These are phyloP conservation scores for Diglossa cyanea DNA, from an alignment of 2,797 vertebrate genomes.

Conservation along the genomic window DNA sequence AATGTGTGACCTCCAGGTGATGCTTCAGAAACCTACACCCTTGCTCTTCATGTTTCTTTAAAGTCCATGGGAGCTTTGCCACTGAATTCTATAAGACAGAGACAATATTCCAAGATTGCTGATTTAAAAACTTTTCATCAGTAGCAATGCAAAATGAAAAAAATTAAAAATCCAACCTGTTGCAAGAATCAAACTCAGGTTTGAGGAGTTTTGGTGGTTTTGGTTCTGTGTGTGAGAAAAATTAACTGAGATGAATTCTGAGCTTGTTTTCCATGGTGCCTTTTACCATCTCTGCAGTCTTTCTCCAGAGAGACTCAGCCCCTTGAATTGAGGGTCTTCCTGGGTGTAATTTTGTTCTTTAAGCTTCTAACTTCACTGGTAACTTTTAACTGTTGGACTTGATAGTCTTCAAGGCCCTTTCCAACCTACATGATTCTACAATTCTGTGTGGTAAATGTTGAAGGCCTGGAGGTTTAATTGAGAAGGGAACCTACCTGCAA, in stretches of 20 bases:
- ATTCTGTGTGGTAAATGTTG: background rate
- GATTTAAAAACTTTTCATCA: background rate
- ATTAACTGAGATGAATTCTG: background rate
- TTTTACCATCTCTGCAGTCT: background rate
- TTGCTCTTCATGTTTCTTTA: background rate
- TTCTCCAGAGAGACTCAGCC: background rate
- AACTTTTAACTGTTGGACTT: background rate
- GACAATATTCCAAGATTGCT: background rate
- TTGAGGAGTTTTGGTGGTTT: background rate
- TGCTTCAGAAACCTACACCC: background rate
- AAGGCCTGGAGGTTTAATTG: background rate
- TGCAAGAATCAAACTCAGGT: background rate
- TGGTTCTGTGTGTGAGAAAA: background rate
- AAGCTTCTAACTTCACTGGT: background rate
- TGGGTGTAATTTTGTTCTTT: background rate
- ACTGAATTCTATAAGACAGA: background rate
- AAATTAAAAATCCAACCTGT: background rate
- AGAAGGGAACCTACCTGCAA: background rate
- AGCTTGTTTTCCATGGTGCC: background rate
- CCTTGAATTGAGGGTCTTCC: background rate
- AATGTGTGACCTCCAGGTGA: background rate
- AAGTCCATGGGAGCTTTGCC: background rate
- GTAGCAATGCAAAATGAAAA: background rate
- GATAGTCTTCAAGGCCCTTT: background rate
- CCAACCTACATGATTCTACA: background rate